Percentiles rank a stretch among this genome's conserved stretches.
These are phyloP conservation scores for Microcebus murinus DNA, from an alignment of 2,113 vertebrate genomes.

Conservation along the genomic window DNA sequence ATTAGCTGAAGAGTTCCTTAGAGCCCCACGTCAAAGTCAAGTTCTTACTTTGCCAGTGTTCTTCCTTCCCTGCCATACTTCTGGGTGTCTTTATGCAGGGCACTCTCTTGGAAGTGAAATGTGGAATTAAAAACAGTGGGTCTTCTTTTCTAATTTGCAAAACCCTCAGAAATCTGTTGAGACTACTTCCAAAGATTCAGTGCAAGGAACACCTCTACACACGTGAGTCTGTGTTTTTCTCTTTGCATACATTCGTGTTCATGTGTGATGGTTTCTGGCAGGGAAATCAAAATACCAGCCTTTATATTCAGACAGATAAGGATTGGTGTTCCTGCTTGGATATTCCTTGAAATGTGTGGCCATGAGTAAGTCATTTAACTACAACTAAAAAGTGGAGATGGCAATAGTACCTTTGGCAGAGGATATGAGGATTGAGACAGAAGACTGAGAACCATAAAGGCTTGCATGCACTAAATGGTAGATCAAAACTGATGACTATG, in stretches of 20 bases:
- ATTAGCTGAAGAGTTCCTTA: too few species aligned
- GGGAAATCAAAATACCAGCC: background rate
- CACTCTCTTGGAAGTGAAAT: background rate
- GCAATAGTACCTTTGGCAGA: background rate
- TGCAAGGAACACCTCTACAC: rapidly evolving
- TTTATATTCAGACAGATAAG: background rate
- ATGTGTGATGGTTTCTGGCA: too few species aligned
- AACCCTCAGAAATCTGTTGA: background rate
- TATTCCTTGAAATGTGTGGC: background rate
- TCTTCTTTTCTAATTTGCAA: background rate
- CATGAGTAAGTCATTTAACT: background rate
- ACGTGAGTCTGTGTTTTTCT: background rate
- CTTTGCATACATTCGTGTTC: background rate
- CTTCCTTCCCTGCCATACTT: background rate
- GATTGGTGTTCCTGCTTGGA: background rate
- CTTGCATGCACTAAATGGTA: background rate
- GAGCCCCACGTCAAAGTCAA: rapidly evolving
- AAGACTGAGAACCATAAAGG: background rate
- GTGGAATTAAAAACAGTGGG: background rate
- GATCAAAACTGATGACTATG: rapidly evolving
- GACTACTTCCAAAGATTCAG: rapidly evolving
- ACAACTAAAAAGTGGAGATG: background rate
- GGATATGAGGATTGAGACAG: background rate
- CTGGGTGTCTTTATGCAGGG: background rate
- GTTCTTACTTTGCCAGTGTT: background rate